A percentile compares a stretch with the other conserved stretches of the same genome.
These are phyloP conservation scores for Gnathonemus longibarbis DNA, from an alignment of 2,113 vertebrate species.

Conservation along the genomic window DNA sequence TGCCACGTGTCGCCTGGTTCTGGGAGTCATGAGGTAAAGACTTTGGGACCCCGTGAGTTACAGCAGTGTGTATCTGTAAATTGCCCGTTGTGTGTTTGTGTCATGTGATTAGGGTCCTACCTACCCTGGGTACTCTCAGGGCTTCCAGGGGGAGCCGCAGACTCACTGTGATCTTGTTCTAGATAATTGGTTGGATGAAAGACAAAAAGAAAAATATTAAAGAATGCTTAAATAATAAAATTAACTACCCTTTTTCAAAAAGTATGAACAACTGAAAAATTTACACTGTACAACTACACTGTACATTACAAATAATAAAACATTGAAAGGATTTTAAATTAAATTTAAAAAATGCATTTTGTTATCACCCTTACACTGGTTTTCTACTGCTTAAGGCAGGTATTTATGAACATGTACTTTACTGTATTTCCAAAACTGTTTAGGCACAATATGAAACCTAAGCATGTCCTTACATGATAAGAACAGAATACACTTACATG, in stretches of 20 bases:
- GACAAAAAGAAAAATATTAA: not conserved
- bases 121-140: not conserved
- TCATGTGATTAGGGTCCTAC: not conserved
- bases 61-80: not conserved
- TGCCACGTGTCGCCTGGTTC: not conserved
- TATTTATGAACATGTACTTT: not conserved
- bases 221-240: not conserved
- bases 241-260: not conserved
- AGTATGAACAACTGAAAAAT: not conserved
- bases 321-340: not conserved
- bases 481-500: not conserved
- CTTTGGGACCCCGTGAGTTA: not conserved
- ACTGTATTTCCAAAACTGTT: slow-evolving; percentile 12
- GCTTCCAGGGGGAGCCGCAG: not conserved
- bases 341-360: not conserved
- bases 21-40: not conserved
- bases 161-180: not conserved
- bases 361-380: not conserved
- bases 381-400: not conserved
- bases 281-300: too few relatives aligned
- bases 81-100: not conserved
- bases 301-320: not conserved
- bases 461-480: slow-evolving; percentile 47
- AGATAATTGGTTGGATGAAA: not conserved
- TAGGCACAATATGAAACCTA: slow-evolving; percentile 52